These are phyloP conservation scores for Falco berigora DNA, from an alignment of 2,797 vertebrate species.

Conservation along the genomic window DNA sequence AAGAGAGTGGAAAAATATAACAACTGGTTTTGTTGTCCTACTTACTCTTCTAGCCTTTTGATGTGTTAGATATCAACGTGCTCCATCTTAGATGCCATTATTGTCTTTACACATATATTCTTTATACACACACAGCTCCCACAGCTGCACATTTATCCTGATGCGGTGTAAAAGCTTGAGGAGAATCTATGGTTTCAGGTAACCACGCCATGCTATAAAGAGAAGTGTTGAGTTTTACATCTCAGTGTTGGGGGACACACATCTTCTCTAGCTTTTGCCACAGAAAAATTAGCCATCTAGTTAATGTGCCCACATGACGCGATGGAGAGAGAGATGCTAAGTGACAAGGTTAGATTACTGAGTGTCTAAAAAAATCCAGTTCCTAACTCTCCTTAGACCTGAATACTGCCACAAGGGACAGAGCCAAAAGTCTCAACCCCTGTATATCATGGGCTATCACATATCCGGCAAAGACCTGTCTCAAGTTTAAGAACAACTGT, in stretches of 20 bases:
- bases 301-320: neutral
- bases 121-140: neutral
- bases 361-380: neutral
- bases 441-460: no score
- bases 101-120: neutral
- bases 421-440: neutral
- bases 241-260: neutral
- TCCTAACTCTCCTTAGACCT: neutral
- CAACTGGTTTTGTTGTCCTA: neutral
- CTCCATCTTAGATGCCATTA: neutral
- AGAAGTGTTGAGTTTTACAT: neutral
- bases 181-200: neutral
- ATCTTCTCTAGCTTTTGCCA: neutral
- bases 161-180: neutral
- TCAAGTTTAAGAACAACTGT: neutral
- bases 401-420: neutral
- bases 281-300: neutral
- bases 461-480: neutral
- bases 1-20: neutral
- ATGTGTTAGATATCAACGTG: neutral
- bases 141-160: neutral
- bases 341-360: neutral
- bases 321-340: neutral
- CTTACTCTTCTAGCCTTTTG: neutral
- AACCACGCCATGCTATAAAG: neutral